Conservation (phyloP, 2,113 vertebrate species). For the Orycteropus afer region DNA sequence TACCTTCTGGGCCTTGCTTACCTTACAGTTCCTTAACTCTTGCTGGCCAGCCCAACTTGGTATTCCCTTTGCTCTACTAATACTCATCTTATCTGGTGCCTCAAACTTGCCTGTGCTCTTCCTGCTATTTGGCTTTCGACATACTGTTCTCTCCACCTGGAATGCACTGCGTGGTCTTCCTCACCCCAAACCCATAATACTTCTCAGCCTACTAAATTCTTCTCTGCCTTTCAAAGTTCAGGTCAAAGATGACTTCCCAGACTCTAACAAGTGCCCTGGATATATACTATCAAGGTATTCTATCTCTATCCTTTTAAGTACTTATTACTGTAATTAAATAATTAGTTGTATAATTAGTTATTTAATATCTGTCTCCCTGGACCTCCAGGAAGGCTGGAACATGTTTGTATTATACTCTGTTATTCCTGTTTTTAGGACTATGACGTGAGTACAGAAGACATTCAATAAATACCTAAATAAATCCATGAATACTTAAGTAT, state of each 20-base stretch:
- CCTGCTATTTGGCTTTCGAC: not conserved
- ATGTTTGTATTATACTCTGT: not conserved
- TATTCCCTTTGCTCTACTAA: not conserved
- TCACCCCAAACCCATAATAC: no score
- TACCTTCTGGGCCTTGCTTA: not conserved
- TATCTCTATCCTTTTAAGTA: not conserved
- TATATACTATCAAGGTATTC: not conserved
- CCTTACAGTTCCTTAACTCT: not conserved
- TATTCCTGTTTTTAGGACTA: constrained; percentile 12
- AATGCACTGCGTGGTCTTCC: not conserved
- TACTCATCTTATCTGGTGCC: not conserved
- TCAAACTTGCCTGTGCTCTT: not conserved
- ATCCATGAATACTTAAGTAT: not conserved
- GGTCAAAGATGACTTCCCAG: not conserved
- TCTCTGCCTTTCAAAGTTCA: constrained; percentile 18
- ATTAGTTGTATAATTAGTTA: not conserved
- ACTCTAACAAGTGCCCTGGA: not conserved
- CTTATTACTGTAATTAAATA: not conserved
- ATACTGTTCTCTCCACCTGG: not conserved
- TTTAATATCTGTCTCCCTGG: not conserved
- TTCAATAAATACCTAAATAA: constrained; percentile 20
- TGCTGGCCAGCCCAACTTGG: not conserved
- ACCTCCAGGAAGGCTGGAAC: not conserved
- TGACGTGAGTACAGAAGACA: not conserved
- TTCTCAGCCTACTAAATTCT: not conserved